Evolutionary conservation across 2,797 vertebrate genomes (phyloP), one percentile per base, ranked within the genome.

Genomic region (Trachops cirrhosus): DNA sequence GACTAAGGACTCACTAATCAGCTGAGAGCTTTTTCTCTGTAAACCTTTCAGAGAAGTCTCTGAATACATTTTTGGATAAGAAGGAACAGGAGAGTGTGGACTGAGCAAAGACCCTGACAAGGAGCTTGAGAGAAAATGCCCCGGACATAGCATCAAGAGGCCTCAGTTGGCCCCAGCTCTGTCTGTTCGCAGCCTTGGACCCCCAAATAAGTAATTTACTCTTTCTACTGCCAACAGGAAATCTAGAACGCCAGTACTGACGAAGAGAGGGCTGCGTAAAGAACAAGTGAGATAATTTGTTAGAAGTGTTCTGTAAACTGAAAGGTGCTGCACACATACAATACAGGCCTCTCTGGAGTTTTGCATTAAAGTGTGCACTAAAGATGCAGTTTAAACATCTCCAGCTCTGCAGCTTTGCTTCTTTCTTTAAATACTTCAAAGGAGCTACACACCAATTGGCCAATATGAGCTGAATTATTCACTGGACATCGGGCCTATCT

Each of bases 241-340:
- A 57, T 26, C 78, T 71, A 59, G 78, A 68, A 64, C 18, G 89
- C 78, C 59, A 67, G 46, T 71, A 73, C 26, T 62, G 54, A 93
- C 92, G 80, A 95, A 96, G 93, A 78, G 48, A 94, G 48, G 16
- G 39, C 24, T 71, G 21, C 89, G 91, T 86, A 86, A 89, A 80
- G 83, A 93, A 73, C 52, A 94, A 91, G 90, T 91, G 88, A 95
- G 82, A 91, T 94, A 32, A 96, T 91, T 93, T 96, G 78, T 91
- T 59, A 86, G 90, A 96, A 92, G 96, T 3, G 19, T 96, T 95
- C 92, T 91, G 50, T 94, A 95, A 96, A 77, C 94, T 92, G 85
- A 95, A 95, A 96, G n/a, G 57, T 39, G 24, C 50, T 57, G 68
- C 15, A 34, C 29, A 68, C 11, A 3, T 14, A 93, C 3, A 1